Evolutionary conservation across 2,888 invertebrate species (phyloP).

Genomic region (Meiosimyza decipiens): DNA sequence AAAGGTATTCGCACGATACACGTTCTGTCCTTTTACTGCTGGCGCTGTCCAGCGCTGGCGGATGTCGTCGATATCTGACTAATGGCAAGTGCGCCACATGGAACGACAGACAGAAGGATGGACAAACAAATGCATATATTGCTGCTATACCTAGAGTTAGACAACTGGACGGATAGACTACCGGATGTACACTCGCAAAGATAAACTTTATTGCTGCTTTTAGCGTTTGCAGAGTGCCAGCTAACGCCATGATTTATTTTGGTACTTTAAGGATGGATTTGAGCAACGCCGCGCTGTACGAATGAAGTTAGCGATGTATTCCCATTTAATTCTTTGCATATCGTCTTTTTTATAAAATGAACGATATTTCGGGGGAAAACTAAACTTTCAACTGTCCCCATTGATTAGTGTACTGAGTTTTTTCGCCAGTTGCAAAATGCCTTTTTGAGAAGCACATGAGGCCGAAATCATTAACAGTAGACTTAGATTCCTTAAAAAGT

Average conservation of each 20-base stretch:
- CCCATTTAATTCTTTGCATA: too few relatives aligned
- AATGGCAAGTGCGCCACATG: slow-evolving; percentile 46
- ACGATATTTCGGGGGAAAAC: too few relatives aligned
- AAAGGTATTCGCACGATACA: slow-evolving; percentile 29
- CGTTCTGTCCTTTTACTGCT: slow-evolving; percentile 14
- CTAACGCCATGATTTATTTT: slow-evolving; percentile 47
- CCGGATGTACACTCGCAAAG: slow-evolving; percentile 22
- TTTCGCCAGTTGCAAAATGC: too few relatives aligned
- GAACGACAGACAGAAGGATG: background rate
- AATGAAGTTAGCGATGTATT: too few relatives aligned
- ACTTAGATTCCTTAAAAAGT: too few relatives aligned
- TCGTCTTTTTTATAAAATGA: too few relatives aligned
- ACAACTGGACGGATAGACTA: slow-evolving; percentile 15
- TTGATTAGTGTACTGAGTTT: too few relatives aligned
- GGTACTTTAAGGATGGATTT: slow-evolving; percentile 39
- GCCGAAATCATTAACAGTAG: too few relatives aligned
- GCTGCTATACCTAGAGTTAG: slow-evolving; percentile 29
- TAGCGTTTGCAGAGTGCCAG: slow-evolving; percentile 36
- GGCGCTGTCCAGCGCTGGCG: slow-evolving; percentile 42
- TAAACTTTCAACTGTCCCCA: too few relatives aligned
- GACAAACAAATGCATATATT: slow-evolving; percentile 4
- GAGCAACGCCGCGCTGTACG: background rate
- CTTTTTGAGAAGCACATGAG: too few relatives aligned
- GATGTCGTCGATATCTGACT: slow-evolving; percentile 51
- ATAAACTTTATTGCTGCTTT: slow-evolving; percentile 48